A percentile compares a stretch with the other conserved stretches of the same genome.
Conservation (phyloP, 2,113 vertebrate species). For the Aptenodytes patagonicus region DNA sequence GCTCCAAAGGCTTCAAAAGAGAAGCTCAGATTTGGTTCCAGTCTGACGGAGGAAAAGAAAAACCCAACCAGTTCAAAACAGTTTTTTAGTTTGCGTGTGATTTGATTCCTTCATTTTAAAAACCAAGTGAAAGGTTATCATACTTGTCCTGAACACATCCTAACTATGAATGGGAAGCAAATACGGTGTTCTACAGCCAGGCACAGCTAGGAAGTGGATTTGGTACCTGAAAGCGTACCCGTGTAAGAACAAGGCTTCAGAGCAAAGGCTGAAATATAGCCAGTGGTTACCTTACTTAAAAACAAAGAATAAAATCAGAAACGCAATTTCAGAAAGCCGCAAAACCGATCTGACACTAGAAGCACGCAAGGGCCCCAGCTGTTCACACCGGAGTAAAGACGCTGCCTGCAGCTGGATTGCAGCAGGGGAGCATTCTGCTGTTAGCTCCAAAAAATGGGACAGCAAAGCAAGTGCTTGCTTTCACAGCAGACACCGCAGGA, state of each 20-base stretch:
- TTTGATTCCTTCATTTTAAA: neutral
- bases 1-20: neutral
- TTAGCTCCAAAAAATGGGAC: neutral
- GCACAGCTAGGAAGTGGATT: neutral
- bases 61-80: neutral
- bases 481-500: neutral
- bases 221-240: neutral
- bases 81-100: neutral
- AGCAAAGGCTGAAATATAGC: neutral
- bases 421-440: neutral
- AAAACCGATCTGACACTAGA: too few relatives aligned
- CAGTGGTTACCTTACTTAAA: neutral
- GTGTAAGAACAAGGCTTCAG: neutral
- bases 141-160: neutral
- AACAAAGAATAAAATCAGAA: neutral
- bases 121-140: neutral
- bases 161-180: neutral
- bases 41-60: neutral
- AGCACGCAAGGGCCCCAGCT: neutral
- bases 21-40: neutral
- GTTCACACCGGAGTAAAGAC: neutral
- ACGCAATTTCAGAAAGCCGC: neutral
- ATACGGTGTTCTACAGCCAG: neutral
- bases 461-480: neutral
- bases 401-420: neutral